phyloP scores from a whole-genome alignment of 2,113 vertebrate genomes.

The Thamnophis sirtalis region DNA sequence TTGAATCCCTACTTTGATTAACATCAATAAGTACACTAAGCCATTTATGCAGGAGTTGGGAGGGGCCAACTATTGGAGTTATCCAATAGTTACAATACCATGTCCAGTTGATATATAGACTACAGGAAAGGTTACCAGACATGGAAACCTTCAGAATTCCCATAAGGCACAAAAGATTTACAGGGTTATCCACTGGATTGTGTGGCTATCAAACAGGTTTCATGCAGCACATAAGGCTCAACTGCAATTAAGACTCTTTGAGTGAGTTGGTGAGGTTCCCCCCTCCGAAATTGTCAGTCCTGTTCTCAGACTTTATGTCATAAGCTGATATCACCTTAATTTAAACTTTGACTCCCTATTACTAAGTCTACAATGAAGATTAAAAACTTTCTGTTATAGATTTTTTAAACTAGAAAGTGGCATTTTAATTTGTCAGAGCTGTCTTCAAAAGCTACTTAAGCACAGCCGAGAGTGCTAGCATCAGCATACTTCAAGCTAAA shows the following conservation, averaged over 20 bases:
- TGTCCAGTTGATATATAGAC: too few species aligned
- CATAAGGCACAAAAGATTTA: too few species aligned
- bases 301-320: conserved; percentile 42
- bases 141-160: too few species aligned
- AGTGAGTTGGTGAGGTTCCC: conserved; percentile 18
- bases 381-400: conserved; percentile 49
- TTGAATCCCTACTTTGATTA: too few species aligned
- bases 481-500: conserved; percentile 54
- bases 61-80: too few species aligned
- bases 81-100: too few species aligned
- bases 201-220: neutral
- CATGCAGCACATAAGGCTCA: neutral
- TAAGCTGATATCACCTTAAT: conserved; percentile 49
- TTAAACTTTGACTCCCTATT: conserved; percentile 60
- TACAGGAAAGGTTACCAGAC: too few species aligned
- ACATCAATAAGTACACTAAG: too few species aligned
- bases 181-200: too few species aligned
- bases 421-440: conserved; percentile 63
- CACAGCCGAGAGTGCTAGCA: conserved; percentile 43
- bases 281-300: conserved; percentile 27
- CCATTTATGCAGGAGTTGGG: too few species aligned
- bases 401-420: conserved; percentile 62
- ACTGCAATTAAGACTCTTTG: neutral
- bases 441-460: conserved; percentile 54
- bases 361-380: conserved; percentile 54